Percentiles rank a stretch among this genome's conserved stretches.
Evolutionary conservation across 2,797 vertebrate genomes (phyloP).

Genomic region (Chaenodraco wilsoni): DNA sequence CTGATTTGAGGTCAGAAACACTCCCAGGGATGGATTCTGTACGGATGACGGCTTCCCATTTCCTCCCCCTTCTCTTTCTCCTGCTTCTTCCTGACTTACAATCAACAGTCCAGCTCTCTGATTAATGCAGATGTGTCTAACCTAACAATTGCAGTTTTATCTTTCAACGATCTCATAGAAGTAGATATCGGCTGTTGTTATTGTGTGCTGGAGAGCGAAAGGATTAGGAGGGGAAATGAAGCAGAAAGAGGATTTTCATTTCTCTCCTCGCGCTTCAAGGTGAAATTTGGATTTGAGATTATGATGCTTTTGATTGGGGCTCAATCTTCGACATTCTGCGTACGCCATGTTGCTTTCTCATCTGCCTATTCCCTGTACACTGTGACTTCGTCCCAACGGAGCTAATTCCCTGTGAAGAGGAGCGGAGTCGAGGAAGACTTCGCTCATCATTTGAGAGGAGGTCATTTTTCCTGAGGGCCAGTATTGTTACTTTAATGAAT

Average conservation of each 20-base stretch:
- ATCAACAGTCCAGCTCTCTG: conserved; percentile 52
- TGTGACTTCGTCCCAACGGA: conserved; percentile 70
- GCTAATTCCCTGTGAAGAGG: conserved; percentile 41
- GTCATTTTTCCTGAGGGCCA: conserved; percentile 41
- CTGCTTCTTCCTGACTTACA: conserved; percentile 44
- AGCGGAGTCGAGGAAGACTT: conserved; percentile 33
- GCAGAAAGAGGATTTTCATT: conserved; percentile 43
- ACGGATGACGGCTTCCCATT: conserved; percentile 68
- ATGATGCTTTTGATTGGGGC: conserved; percentile 35
- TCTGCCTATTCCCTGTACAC: conserved; percentile 69
- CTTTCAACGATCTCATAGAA: conserved; percentile 73
- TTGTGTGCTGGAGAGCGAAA: conserved; percentile 52
- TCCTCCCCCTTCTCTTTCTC: conserved; percentile 50
- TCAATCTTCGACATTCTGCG: conserved; percentile 51
- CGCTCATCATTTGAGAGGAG: conserved; percentile 47
- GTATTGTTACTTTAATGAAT: conserved; percentile 56
- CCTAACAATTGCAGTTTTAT: conserved; percentile 84
- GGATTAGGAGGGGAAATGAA: conserved; percentile 38
- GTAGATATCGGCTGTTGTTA: conserved; percentile 68
- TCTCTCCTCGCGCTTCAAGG: conserved; percentile 39
- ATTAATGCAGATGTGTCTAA: conserved; percentile 74
- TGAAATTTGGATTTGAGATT: conserved; percentile 45
- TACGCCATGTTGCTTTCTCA: conserved; percentile 58
- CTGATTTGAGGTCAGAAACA: conserved; percentile 80
- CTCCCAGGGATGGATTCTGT: conserved; percentile 73